A percentile compares a stretch with the other conserved stretches of the same genome.
phyloP scores from a whole-genome alignment of 2,113 vertebrate genomes.

The Myanophis thanlyinensis region DNA sequence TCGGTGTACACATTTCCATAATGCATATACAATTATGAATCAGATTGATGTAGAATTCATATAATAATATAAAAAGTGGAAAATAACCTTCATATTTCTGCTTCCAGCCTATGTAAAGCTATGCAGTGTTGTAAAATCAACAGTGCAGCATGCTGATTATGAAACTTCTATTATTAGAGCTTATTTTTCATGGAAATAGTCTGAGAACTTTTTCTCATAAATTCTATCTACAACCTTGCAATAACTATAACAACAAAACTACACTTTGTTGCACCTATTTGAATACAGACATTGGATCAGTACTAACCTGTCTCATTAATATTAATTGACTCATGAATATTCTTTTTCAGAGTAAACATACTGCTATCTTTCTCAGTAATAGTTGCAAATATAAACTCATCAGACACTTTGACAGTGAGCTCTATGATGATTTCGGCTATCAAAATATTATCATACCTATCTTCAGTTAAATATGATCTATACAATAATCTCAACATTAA shows the following conservation, averaged over 20 bases:
- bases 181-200: not conserved
- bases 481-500: not conserved
- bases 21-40: not conserved
- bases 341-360: not conserved
- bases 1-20: not conserved
- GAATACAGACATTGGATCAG: not conserved
- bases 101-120: not conserved
- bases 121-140: not conserved
- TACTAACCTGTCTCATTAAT: not conserved
- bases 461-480: constrained; percentile 18
- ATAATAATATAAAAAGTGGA: not conserved
- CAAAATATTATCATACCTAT: not conserved
- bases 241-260: not conserved
- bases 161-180: not conserved
- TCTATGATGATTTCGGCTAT: constrained; percentile 14
- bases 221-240: not conserved
- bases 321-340: not conserved
- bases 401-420: constrained; percentile 31
- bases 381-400: constrained; percentile 35
- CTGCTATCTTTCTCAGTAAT: constrained; percentile 7
- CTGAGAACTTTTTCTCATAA: not conserved
- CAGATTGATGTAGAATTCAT: not conserved
- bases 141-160: not conserved
- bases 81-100: not conserved
- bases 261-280: not conserved